phyloP scores from a whole-genome alignment of 2,888 invertebrate species.

The Drosophila eohydei region DNA sequence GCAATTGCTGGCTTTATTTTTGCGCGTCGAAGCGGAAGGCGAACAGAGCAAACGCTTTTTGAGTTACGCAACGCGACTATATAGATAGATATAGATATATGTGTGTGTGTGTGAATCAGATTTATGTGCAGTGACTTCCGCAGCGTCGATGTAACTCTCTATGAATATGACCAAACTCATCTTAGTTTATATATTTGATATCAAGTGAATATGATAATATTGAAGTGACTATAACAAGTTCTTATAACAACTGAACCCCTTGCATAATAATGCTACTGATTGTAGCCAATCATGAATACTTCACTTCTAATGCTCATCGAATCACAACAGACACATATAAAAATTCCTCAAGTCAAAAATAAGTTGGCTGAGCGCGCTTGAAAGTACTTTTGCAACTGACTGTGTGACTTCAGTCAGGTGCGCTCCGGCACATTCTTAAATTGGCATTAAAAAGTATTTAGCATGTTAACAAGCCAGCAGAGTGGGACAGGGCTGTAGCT shows the following conservation, averaged over 20 bases:
- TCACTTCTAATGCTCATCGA: background rate
- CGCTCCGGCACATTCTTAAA: constrained; percentile 47
- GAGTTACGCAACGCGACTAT: background rate
- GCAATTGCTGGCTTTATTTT: constrained; percentile 58
- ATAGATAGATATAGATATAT: too few relatives aligned
- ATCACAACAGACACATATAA: background rate
- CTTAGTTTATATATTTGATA: background rate
- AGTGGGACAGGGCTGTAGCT: background rate
- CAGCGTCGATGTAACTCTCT: background rate
- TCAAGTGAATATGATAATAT: background rate
- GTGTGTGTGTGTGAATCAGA: constrained; percentile 41
- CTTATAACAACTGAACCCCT: background rate
- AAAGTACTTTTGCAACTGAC: constrained; percentile 6
- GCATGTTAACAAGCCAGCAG: constrained; percentile 71
- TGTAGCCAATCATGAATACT: background rate
- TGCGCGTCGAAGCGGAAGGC: constrained; percentile 65
- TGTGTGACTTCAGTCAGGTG: background rate
- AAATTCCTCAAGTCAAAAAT: constrained; percentile 6
- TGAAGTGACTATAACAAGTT: too few relatives aligned
- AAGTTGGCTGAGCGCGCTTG: constrained; percentile 1
- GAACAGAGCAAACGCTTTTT: constrained; percentile 23
- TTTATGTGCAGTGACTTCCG: constrained; percentile 55
- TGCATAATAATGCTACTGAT: background rate
- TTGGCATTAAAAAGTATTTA: constrained; percentile 74
- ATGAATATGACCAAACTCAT: too few relatives aligned